Conservation (phyloP, 2,888 invertebrate species). For the Rhyacophila evoluta region DNA sequence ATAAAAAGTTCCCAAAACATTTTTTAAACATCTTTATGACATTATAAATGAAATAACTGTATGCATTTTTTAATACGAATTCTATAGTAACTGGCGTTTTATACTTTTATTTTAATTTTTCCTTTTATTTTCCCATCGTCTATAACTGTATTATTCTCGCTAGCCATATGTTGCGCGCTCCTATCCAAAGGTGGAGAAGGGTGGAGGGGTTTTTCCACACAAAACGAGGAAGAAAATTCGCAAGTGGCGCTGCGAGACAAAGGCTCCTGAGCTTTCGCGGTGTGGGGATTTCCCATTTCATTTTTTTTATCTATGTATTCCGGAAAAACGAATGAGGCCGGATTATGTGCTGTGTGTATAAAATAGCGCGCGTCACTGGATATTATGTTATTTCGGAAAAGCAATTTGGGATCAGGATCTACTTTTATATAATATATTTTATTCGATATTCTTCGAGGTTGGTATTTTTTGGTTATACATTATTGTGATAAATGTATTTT, state of each 20-base stretch:
- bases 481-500: no score
- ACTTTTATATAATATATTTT: not conserved
- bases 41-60: no score
- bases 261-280: slow-evolving; percentile 12
- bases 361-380: slow-evolving; percentile 1
- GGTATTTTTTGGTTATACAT: no score
- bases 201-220: slow-evolving; percentile 19
- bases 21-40: no score
- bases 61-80: no score
- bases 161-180: not conserved
- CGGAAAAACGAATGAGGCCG: slow-evolving; percentile 28
- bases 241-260: slow-evolving; percentile 49
- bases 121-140: no score
- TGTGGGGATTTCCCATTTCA: slow-evolving; percentile 32
- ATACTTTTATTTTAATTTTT: no score
- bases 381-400: slow-evolving; percentile 8
- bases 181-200: not conserved
- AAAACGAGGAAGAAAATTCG: slow-evolving; percentile 48
- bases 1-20: no score
- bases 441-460: no score
- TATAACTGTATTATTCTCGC: no score
- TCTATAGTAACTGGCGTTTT: no score
- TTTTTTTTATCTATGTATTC: slow-evolving; percentile 33
- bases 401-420: slow-evolving; percentile 3
- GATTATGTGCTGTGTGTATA: slow-evolving; percentile 27